These are phyloP conservation scores for Caenorhabditis zanzibari DNA, from an alignment of 2,888 invertebrate genomes.

Conservation along the genomic window DNA sequence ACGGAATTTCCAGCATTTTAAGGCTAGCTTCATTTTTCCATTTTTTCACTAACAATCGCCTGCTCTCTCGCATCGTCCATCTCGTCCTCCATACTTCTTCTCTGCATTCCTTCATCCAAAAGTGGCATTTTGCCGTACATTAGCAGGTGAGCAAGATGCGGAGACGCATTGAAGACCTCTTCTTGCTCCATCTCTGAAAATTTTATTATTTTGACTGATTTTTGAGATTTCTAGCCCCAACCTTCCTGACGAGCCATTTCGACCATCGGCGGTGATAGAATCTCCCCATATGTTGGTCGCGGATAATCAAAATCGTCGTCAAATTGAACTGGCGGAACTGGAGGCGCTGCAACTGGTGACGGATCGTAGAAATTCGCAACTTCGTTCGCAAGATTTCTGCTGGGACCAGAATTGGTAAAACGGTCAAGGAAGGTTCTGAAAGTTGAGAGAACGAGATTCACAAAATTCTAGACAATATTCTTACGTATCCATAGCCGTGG, in stretches of 20 bases:
- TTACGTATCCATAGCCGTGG: background rate
- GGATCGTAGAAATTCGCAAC: background rate
- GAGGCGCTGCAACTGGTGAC: background rate
- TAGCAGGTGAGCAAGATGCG: conserved; percentile 23
- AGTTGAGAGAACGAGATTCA: background rate
- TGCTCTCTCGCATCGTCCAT: conserved; percentile 33
- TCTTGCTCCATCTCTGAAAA: background rate
- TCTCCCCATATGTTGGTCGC: background rate
- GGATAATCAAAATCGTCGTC: background rate
- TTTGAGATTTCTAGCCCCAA: too few species aligned
- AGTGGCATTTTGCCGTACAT: conserved; percentile 17
- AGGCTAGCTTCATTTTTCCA: background rate
- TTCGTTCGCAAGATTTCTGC: background rate
- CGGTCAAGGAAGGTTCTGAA: conserved; percentile 35
- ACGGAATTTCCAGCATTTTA: background rate
- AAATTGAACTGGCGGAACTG: background rate
- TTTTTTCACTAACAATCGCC: background rate
- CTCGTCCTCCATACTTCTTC: conserved; percentile 47
- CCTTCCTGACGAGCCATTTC: too few species aligned
- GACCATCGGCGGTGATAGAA: background rate
- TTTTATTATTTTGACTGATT: background rate
- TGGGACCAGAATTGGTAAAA: background rate
- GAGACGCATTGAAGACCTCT: conserved; percentile 3
- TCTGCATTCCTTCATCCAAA: background rate
- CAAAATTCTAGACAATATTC: too few species aligned